A percentile compares a stretch with the other conserved stretches of the same genome.
phyloP scores from a whole-genome alignment of 2,113 vertebrate genomes.

The Albula glossodonta region DNA sequence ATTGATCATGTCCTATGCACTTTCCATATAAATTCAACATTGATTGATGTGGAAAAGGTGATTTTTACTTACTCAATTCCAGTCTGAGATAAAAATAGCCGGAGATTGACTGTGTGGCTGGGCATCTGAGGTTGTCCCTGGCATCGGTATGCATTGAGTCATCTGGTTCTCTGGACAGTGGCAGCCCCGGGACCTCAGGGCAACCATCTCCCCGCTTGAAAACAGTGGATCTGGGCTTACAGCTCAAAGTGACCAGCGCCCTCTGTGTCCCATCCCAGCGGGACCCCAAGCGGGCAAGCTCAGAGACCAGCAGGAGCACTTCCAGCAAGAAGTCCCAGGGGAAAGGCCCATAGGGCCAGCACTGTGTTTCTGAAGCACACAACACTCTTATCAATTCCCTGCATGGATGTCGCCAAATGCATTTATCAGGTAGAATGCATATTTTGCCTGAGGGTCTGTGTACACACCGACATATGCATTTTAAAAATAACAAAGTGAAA shows the following conservation, averaged over 20 bases:
- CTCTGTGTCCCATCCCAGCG: slow-evolving; percentile 22
- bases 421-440: not conserved
- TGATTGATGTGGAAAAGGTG: too few species aligned
- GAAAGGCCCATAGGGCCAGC: slow-evolving; percentile 44
- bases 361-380: not conserved
- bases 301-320: slow-evolving; percentile 18
- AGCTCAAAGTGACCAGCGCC: slow-evolving; percentile 49
- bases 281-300: slow-evolving; percentile 44
- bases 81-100: too few species aligned
- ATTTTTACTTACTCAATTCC: too few species aligned
- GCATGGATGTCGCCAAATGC: not conserved
- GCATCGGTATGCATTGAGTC: slow-evolving; percentile 24
- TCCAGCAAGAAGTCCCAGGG: slow-evolving; percentile 32
- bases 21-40: too few species aligned
- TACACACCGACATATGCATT: not conserved
- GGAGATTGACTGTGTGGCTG: too few species aligned
- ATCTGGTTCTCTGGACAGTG: slow-evolving; percentile 55
- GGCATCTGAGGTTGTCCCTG: too few species aligned
- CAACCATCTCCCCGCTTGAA: slow-evolving; percentile 48
- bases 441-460: not conserved
- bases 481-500: not conserved
- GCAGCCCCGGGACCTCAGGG: slow-evolving; percentile 46
- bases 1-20: too few species aligned
- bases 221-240: slow-evolving; percentile 66
- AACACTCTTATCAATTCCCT: not conserved